These are phyloP conservation scores for Girardinus metallicus DNA, from an alignment of 2,797 vertebrate species.

Conservation along the genomic window DNA sequence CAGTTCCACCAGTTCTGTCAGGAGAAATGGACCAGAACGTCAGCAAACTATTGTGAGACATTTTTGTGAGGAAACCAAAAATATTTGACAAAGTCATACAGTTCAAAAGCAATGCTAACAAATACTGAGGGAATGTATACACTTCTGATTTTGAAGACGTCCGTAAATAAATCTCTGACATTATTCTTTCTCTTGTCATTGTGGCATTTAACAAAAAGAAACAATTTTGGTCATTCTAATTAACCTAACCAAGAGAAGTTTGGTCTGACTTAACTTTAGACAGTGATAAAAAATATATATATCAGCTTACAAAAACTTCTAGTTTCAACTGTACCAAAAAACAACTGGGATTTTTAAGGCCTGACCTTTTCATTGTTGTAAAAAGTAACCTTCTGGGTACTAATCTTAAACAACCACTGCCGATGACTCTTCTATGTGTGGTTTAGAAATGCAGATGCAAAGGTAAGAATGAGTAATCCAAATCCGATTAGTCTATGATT, in stretches of 20 bases:
- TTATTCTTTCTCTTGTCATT: too few relatives aligned
- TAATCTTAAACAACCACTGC: not conserved
- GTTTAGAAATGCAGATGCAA: slow-evolving; percentile 11
- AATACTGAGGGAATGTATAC: too few relatives aligned
- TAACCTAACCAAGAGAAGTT: not conserved
- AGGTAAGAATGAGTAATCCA: slow-evolving; percentile 46
- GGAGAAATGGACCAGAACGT: too few relatives aligned
- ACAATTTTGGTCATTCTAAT: not conserved
- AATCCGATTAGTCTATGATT: slow-evolving; percentile 49
- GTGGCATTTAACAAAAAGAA: not conserved
- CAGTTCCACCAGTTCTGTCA: too few relatives aligned
- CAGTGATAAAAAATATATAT: not conserved
- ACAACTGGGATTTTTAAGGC: not conserved
- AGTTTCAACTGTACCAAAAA: not conserved
- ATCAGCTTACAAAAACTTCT: not conserved
- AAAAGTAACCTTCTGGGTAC: slow-evolving; percentile 9
- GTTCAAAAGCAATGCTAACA: too few relatives aligned
- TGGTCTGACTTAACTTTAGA: not conserved
- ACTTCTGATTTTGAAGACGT: too few relatives aligned
- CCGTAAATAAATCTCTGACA: too few relatives aligned
- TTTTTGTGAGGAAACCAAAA: too few relatives aligned
- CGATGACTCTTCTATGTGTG: slow-evolving; percentile 9
- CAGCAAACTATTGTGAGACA: too few relatives aligned
- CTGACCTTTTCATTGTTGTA: not conserved
- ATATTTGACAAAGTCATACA: too few relatives aligned